These are phyloP conservation scores for Globodera rostochiensis DNA, from an alignment of 1,140 invertebrate genomes.

Conservation along the genomic window DNA sequence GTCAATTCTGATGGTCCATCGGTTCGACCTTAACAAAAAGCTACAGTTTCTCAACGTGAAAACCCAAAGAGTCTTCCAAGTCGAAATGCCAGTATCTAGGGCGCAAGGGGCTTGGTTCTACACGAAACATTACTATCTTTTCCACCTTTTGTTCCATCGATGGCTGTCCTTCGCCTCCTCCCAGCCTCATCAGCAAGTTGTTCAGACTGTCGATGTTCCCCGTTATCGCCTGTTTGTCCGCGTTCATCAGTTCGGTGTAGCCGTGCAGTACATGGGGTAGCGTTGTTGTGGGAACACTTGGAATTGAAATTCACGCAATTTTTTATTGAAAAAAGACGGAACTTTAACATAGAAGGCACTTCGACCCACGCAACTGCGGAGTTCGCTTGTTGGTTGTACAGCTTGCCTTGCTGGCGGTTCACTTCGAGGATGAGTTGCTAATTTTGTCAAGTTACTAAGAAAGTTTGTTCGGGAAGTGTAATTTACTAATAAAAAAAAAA, in stretches of 20 bases:
- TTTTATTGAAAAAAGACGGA: background rate
- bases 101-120: background rate
- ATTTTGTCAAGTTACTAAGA: background rate
- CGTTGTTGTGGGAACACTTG: conserved; percentile 1
- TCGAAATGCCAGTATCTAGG: too few species aligned
- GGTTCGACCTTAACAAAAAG: background rate
- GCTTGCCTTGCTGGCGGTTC: conserved; percentile 22
- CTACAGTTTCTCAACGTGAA: too few species aligned
- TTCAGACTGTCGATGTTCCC: conserved; percentile 9
- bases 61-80: too few species aligned
- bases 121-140: background rate
- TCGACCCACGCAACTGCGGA: conserved; percentile 15
- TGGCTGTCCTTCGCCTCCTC: background rate
- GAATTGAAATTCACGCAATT: background rate
- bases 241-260: conserved; percentile 28
- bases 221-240: conserved; percentile 16
- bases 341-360: background rate
- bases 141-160: background rate
- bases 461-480: background rate
- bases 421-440: conserved; percentile 20
- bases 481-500: background rate
- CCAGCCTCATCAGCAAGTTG: background rate
- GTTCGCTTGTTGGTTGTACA: background rate
- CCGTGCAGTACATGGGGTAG: conserved; percentile 6
- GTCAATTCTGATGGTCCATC: background rate